Conservation (phyloP, 2,888 invertebrate genomes). For the Drosophila anomalata region DNA sequence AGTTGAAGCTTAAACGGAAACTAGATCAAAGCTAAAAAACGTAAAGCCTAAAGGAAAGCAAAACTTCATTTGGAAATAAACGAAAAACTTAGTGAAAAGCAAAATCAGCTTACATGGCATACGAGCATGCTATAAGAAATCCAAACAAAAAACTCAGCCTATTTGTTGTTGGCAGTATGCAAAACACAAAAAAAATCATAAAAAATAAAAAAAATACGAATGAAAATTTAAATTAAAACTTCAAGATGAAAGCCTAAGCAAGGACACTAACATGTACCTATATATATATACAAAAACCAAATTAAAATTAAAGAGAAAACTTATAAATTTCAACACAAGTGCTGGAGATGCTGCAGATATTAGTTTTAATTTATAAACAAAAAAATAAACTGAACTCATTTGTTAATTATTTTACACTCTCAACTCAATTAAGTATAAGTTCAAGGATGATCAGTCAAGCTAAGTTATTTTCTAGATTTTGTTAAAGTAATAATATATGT, state of each 20-base stretch:
- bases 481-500: constrained; percentile 12
- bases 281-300: constrained; percentile 68
- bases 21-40: constrained; percentile 49
- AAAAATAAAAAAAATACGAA: constrained; percentile 21
- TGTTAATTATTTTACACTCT: constrained; percentile 43
- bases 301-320: constrained; percentile 30
- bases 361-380: constrained; percentile 45
- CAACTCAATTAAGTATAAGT: constrained; percentile 29
- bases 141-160: constrained; percentile 55
- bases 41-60: constrained; percentile 22
- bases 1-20: constrained; percentile 37
- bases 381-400: constrained; percentile 25
- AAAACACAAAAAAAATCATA: constrained; percentile 24
- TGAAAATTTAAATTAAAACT: constrained; percentile 46
- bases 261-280: constrained; percentile 81
- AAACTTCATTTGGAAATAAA: constrained; percentile 63
- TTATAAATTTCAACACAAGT: constrained; percentile 52
- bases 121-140: constrained; percentile 50
- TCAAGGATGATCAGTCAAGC: constrained; percentile 14
- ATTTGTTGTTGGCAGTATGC: constrained; percentile 65
- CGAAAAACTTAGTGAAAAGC: constrained; percentile 31
- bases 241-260: constrained; percentile 69
- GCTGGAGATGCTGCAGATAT: constrained; percentile 71
- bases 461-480: constrained; percentile 38
- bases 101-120: constrained; percentile 51